Conservation (phyloP, 2,797 vertebrate species). For the Pangasius djambal region DNA sequence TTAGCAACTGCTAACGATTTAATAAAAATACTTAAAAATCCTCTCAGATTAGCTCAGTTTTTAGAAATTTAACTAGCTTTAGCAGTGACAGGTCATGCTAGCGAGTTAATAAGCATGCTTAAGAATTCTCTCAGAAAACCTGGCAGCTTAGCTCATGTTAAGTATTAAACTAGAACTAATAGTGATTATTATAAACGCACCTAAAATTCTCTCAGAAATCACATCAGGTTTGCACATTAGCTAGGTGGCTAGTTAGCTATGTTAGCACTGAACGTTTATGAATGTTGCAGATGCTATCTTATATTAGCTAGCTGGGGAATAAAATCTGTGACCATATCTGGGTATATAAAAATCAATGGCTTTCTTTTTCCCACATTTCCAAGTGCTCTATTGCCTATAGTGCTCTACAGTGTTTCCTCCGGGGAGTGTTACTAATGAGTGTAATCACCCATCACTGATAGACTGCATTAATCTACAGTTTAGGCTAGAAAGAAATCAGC, state of each 20-base stretch:
- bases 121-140: not conserved
- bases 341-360: not conserved
- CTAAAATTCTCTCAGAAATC: not conserved
- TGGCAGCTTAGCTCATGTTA: not conserved
- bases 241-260: not conserved
- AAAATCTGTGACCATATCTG: not conserved
- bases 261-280: not conserved
- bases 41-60: not conserved
- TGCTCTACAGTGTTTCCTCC: not conserved
- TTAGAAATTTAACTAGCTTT: not conserved
- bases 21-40: not conserved
- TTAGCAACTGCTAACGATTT: not conserved
- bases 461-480: not conserved
- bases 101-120: not conserved
- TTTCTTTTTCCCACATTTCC: not conserved
- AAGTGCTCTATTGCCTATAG: not conserved
- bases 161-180: not conserved
- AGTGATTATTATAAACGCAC: not conserved
- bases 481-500: not conserved
- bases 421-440: not conserved
- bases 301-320: not conserved
- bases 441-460: not conserved
- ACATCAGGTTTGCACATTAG: not conserved
- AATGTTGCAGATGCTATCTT: not conserved
- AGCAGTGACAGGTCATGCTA: not conserved